These are phyloP conservation scores for Dipus sagitta DNA, from an alignment of 2,797 vertebrate genomes.

Conservation along the genomic window DNA sequence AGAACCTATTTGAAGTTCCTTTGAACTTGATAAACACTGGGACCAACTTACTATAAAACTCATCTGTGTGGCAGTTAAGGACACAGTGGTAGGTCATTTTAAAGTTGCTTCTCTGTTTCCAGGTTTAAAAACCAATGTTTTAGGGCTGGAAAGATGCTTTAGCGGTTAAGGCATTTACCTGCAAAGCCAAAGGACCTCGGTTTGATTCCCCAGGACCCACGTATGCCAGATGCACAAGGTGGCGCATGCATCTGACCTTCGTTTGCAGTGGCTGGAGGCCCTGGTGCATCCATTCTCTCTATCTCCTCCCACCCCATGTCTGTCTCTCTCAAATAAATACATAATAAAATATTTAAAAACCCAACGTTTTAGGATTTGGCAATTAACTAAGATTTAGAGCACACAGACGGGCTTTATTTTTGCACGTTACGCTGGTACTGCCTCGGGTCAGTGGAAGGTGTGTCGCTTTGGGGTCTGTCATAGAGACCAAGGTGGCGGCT, in stretches of 20 bases:
- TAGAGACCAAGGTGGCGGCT: background rate
- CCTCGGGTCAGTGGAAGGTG: accelerated
- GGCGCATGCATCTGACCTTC: too few relatives aligned
- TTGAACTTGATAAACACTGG: background rate
- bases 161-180: too few relatives aligned
- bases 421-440: background rate
- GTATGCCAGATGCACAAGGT: too few relatives aligned
- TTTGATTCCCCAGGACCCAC: too few relatives aligned
- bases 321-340: too few relatives aligned
- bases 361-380: background rate
- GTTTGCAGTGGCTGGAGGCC: too few relatives aligned
- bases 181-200: too few relatives aligned
- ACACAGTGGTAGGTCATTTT: background rate
- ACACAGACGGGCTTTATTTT: background rate
- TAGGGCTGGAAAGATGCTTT: too few relatives aligned
- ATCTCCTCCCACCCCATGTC: too few relatives aligned
- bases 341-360: background rate
- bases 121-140: background rate
- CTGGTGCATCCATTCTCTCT: too few relatives aligned
- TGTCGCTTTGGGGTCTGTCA: background rate
- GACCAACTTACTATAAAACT: background rate
- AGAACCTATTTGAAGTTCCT: conserved; percentile 16
- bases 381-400: background rate
- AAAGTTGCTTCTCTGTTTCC: background rate
- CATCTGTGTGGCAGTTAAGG: background rate